Evolutionary conservation across 1,140 invertebrate genomes (phyloP).

Genomic region (Macrobrachium rosenbergii): DNA sequence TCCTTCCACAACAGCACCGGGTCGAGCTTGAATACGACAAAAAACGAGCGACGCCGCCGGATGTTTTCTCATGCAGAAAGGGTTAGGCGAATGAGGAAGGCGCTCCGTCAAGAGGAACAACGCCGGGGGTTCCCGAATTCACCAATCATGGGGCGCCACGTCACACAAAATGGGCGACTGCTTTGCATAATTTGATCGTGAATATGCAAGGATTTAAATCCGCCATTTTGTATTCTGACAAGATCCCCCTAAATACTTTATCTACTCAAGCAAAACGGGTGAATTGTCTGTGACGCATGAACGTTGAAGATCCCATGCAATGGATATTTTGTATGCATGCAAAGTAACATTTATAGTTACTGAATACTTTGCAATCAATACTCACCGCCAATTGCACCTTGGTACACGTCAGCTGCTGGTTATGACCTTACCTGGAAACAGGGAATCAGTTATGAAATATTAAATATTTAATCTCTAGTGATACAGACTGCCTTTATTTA

Average conservation of each 20-base stretch:
- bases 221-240: constrained; percentile 28
- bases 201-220: constrained; percentile 42
- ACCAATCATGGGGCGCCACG: constrained; percentile 38
- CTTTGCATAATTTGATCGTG: constrained; percentile 47
- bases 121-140: neutral
- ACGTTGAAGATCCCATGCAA: neutral
- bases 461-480: too few species aligned
- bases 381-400: too few species aligned
- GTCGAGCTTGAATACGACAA: neutral
- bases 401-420: too few species aligned
- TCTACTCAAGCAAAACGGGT: neutral
- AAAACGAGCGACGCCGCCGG: constrained; percentile 6
- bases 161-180: constrained; percentile 46
- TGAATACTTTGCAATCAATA: too few species aligned
- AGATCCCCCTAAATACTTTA: neutral
- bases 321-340: too few species aligned
- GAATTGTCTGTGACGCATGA: neutral
- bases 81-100: constrained; percentile 40
- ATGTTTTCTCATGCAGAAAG: constrained; percentile 53
- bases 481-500: too few species aligned
- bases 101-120: neutral
- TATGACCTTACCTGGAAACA: too few species aligned
- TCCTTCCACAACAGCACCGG: neutral
- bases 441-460: too few species aligned
- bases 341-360: too few species aligned